phyloP scores from a whole-genome alignment of 2,888 invertebrate genomes.

The Eledona agricola region DNA sequence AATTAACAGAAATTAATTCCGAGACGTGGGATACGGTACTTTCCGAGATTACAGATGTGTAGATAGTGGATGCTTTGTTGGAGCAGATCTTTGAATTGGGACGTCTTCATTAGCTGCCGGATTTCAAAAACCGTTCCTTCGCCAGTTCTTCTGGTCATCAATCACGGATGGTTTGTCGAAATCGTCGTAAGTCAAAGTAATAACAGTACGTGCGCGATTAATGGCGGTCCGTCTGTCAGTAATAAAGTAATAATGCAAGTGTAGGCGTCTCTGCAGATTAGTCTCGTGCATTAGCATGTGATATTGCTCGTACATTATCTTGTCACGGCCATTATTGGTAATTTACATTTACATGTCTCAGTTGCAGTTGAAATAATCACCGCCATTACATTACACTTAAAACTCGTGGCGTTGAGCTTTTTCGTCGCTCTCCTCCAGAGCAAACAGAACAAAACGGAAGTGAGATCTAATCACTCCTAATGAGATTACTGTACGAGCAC shows the following conservation, averaged over 20 bases:
- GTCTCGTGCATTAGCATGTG: constrained; percentile 36
- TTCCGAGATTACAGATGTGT: too few species aligned
- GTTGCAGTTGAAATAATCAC: constrained; percentile 35
- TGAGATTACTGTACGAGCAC: constrained; percentile 28
- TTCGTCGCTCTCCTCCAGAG: constrained; percentile 1
- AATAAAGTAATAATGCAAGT: constrained; percentile 34
- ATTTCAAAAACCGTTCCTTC: too few species aligned
- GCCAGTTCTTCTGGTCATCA: constrained; percentile 2
- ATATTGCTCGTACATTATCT: constrained; percentile 36
- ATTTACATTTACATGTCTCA: constrained; percentile 37
- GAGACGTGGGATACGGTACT: too few species aligned
- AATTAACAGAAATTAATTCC: too few species aligned
- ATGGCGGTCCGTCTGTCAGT: constrained; percentile 12
- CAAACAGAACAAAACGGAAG: constrained; percentile 27
- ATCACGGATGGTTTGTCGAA: constrained; percentile 12
- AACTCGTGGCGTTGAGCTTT: constrained; percentile 6
- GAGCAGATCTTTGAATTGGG: too few species aligned
- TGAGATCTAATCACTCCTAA: constrained; percentile 31
- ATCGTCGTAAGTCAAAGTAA: constrained; percentile 17
- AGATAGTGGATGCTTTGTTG: too few species aligned
- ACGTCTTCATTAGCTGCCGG: too few species aligned
- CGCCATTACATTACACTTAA: constrained; percentile 24
- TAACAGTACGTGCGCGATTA: constrained; percentile 4
- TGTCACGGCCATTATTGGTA: constrained; percentile 37
- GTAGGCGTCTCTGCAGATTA: constrained; percentile 30